Base-by-base conservation (phyloP, 2,113 vertebrate species). In the Synchiropus splendidus region DNA sequence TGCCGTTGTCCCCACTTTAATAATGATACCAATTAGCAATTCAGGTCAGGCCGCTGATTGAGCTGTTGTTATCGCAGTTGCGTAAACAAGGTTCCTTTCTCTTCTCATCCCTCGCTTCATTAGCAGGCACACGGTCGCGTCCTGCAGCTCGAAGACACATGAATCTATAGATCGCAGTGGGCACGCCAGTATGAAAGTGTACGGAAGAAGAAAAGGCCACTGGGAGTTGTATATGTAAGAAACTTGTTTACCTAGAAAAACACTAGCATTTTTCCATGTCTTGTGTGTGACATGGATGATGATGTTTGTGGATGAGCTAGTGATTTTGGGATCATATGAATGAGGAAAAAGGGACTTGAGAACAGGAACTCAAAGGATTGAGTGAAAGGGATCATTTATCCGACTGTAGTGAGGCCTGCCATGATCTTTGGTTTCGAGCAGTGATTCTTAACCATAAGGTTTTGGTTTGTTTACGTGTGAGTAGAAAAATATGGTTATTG, bases 1-100 rank as follows among this genome's bases (percentile, higher is more conserved):
- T 59, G 52, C 30, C 42, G 49, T 67, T 58, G 73, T 72, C 68
- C 41, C 37, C 33, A 10, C 39, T 63, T 58, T 72, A 74, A 75
- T 77, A 82, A 80, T 79, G 75, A 68, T 55, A 35, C 48, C 70
- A 74, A 79, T 83, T 81, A 78, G 56, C 54, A 15, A 83, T 82
- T 77, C 75, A 43, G 75, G 68, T 77, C 78, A 70, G 63, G 65
- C 53, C 39, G 58, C 51, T 62, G 76, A 75, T 76, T 74, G 66
- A 79, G 78, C 62, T 67, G 66, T 74, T 79, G 75, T 77, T 83
- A 80, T 81, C 75, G 58, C 51, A 50, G 51, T 54, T 54, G 73
- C 70, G 68, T 78, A 81, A 83, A 81, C 81, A 82, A 72, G 70
- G 61, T 72, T 48, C 66, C 70, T 70, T 53, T 68, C 65, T 78